Evolutionary conservation across 2,797 vertebrate species (phyloP), one percentile per base, ranked within the genome.

Genomic region (Malurus splendens): DNA sequence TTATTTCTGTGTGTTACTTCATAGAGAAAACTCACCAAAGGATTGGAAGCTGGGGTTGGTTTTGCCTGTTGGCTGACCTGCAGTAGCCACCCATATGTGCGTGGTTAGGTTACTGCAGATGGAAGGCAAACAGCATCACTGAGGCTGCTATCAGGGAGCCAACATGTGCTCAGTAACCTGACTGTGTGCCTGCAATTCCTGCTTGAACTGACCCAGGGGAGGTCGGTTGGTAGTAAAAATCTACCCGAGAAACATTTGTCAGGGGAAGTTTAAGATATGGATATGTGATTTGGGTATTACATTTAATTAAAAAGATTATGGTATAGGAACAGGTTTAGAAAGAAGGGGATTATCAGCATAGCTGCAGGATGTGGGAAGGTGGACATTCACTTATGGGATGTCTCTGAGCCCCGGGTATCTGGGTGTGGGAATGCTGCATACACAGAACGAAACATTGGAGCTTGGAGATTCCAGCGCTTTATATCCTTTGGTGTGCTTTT

Each of bases 401-500:
- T 81, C 67, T 10, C 38, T 9, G 10, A 78, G 36, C 44, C 44
- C 2, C 1, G 17, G 17, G 8, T 86, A 23, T 70, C 52, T 81
- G 44, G 10, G n/a, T 23, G 0, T 79, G 60, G 64, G 56, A 93
- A 65, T 0, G 0, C 24, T 82, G 41, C 4, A 1, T 44, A 33
- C 41, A 14, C 51, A 71, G 75, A 80, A 51, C 47, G 70, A 75
- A 92, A 71, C 56, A 73, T 27, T 60, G 73, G 76, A 86, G 27
- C 67, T 56, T 64, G 25, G 52, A 86, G 48, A 87, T 91, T 87
- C 73, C 70, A 66, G 36, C 83, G 18, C 91, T 94, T 89, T 89
- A 44, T 94, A 90, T 67, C 45, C 54, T 76, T 94, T 64, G 54
- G 60, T 76, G 87, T 93, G 38, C 57, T 86, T 92, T 89, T 83